Base-by-base conservation (phyloP, 2,888 invertebrate species). In the Leptopilina syphax region DNA sequence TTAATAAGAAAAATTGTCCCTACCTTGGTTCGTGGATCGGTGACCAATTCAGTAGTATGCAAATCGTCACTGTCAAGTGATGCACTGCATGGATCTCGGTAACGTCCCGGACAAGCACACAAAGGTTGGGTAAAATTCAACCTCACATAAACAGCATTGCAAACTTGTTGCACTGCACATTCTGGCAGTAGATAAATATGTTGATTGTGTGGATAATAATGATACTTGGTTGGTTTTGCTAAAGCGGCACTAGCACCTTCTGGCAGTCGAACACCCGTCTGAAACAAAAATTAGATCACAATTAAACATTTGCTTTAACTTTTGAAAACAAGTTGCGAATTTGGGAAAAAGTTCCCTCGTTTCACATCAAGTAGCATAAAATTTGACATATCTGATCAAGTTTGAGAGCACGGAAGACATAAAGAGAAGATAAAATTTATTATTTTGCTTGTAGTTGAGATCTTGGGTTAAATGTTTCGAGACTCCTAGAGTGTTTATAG, bases 161-260 rank as follows among this genome's bases (percentile, higher is more conserved):
- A 98, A 85, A 97, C 97, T 94, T 98, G 98, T 93, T 98, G 98
- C 88, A 98, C 97, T 85, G 98, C 98, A 93, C 98, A 98, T 93
- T 98, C 98, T 83, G 98, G 98, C 87, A 98, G 94, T 89, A 97
- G 93, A 93, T 97, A 97, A 90, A 97, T 96, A 93, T 97, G 97
- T 92, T 97, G 97, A 93, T 97, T 97, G 93, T 97, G 97, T 50
- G 97, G 97, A 92, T 97, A 97, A 93, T 97, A 97, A 92, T 98
- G 97, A 93, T 98, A 97, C 93, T 97, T 97, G 84, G 97, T 97
- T 44, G 97, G 97, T 91, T 97, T 97, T 76, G 96, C 96, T 84
- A 96, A 93, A 60, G 91, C 91, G 10, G 91, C 91, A 78, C 91
- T 90, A 7, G 92, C 91, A 63, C 91, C 91, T 84, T 92, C 91